Base-by-base conservation (phyloP, 2,113 vertebrate species). In the Symphodus melops region DNA sequence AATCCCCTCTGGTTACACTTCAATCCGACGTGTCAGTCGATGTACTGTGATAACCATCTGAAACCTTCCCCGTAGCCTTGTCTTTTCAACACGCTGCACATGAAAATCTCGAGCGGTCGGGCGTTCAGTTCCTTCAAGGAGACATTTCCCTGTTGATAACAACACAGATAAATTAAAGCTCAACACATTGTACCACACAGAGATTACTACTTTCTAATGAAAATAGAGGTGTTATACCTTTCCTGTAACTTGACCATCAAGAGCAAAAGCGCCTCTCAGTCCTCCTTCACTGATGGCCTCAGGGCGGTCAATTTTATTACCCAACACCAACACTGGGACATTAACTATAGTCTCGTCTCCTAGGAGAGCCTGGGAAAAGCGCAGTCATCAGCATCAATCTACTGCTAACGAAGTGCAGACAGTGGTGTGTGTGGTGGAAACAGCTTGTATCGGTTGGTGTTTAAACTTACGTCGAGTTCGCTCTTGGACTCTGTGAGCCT, bases 61-160 rank as follows among this genome's bases (percentile, higher is more conserved):
- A 98, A 99, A 61, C 97, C 97, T 87, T 99, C 96, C 1, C 97
- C 97, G 1, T 98, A 98, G 86, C 97, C 98, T 94, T 99, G 97
- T 74, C 94, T 95, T 89, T 97, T 98, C 83, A 98, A 92, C 90
- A 99, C 96, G 7, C 97, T 98, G 95, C 97, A 98, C 97, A 98
- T 99, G 91, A 98, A 99, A 79, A 99, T 96, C 94, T 99, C 98
- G 94, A 99, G 95, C 21, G 98, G 98, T 2, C 97, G 94, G 0
- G 92, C 88, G 0, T 96, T 98, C 88, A 96, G 90, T 19, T 99
- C 96, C 85, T 97, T 98, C 87, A 95, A 75, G 1, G 95, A 94
- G 81, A 96, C 95, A 0, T 92, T 97, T 9, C 96, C 97, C 97
- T 99, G 75, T 13, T 19, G 36, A 75, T 83, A 72, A 65, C 48